Conservation (phyloP, 1,140 invertebrate genomes). For the Monochamus saltuarius region DNA sequence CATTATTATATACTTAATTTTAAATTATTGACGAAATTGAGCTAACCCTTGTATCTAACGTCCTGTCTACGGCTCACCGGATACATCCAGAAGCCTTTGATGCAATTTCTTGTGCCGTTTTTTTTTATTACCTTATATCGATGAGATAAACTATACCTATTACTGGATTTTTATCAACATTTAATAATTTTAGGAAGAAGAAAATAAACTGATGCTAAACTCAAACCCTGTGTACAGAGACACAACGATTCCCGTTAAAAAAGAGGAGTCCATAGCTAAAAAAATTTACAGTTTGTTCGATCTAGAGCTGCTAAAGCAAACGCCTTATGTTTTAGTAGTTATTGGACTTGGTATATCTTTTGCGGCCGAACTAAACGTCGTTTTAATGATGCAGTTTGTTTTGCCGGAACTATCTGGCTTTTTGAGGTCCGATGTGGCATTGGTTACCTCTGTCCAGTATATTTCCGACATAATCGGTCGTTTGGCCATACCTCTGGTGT, state of each 20-base stretch:
- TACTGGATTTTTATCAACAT: too few species aligned
- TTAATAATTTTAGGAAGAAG: background rate
- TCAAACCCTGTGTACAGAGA: slow-evolving; percentile 31
- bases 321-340: slow-evolving; percentile 51
- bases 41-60: too few species aligned
- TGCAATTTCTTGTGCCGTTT: too few species aligned
- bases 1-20: too few species aligned
- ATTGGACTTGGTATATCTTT: slow-evolving; percentile 53
- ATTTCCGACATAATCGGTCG: slow-evolving; percentile 48
- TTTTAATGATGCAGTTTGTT: slow-evolving; percentile 50
- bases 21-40: too few species aligned
- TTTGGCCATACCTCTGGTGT: slow-evolving; percentile 47
- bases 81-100: too few species aligned
- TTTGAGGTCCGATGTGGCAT: slow-evolving; percentile 43
- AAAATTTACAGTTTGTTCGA: slow-evolving; percentile 50
- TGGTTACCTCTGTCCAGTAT: slow-evolving; percentile 47
- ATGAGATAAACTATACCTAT: too few species aligned
- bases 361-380: slow-evolving; percentile 53
- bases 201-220: slow-evolving; percentile 3
- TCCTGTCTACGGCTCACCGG: too few species aligned
- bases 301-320: slow-evolving; percentile 52
- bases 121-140: too few species aligned
- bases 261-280: slow-evolving; percentile 21
- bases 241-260: slow-evolving; percentile 30
- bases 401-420: slow-evolving; percentile 46